Evolutionary conservation across 2,888 invertebrate genomes (phyloP).

Genomic region (Caenorhabditis drosophilae): DNA sequence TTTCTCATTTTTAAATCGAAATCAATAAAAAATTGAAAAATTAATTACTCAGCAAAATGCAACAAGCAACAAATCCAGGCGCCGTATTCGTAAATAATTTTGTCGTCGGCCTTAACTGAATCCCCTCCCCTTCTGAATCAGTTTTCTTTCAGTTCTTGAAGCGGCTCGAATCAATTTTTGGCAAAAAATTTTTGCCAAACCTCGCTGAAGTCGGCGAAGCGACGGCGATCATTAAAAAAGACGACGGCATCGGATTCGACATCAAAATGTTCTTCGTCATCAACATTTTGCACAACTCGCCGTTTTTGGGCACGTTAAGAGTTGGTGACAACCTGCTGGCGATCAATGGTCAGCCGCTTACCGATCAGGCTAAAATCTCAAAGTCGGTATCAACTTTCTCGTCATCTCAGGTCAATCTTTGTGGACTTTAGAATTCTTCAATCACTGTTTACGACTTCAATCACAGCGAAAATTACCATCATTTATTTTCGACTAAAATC

Average conservation of each 20-base stretch:
- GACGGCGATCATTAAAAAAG: conserved; percentile 9
- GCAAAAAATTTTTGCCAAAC: conserved; percentile 15
- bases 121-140: no score
- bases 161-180: conserved; percentile 18
- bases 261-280: background rate
- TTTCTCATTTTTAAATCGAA: no score
- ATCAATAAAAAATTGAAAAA: no score
- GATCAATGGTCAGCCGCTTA: background rate
- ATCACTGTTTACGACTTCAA: no score
- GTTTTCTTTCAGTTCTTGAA: no score
- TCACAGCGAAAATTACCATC: background rate
- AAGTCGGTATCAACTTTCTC: no score
- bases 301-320: background rate
- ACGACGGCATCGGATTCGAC: conserved; percentile 9
- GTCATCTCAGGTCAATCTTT: no score
- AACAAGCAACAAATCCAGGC: no score
- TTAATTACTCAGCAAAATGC: no score
- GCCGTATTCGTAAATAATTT: no score
- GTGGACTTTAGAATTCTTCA: no score
- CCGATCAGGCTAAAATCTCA: background rate
- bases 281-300: background rate
- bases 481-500: background rate
- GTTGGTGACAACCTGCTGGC: background rate
- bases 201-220: conserved; percentile 9
- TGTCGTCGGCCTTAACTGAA: no score